Evolutionary conservation across 2,113 vertebrate genomes (phyloP).

Genomic region (Anguilla rostrata): DNA sequence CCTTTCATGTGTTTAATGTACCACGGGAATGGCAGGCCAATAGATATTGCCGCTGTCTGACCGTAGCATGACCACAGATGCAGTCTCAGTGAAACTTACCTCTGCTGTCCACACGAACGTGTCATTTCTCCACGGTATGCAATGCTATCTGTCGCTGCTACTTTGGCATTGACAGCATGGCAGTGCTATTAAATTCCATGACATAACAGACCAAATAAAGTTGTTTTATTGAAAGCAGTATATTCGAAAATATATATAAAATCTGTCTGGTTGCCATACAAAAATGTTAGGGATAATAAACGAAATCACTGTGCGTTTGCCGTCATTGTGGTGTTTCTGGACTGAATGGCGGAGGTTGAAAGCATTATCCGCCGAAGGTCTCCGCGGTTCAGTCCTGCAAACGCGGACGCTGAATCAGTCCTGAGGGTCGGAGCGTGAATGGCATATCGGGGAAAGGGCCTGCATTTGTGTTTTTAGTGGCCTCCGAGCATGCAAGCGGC

Average conservation of each 20-base stretch:
- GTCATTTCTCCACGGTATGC: neutral
- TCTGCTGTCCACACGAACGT: neutral
- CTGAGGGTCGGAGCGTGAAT: neutral
- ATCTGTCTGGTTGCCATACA: neutral
- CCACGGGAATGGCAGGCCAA: neutral
- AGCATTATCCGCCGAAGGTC: neutral
- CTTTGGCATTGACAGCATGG: neutral
- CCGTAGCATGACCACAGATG: neutral
- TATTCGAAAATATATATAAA: neutral
- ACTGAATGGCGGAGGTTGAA: neutral
- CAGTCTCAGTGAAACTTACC: neutral
- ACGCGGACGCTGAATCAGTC: neutral
- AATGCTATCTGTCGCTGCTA: neutral
- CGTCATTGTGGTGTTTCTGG: neutral
- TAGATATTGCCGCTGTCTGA: neutral
- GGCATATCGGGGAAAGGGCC: neutral
- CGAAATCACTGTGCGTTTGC: neutral
- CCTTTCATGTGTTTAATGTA: neutral
- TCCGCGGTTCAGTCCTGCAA: neutral
- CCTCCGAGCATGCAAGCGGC: neutral
- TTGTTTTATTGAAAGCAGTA: neutral
- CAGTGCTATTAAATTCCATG: neutral
- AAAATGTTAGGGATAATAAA: conserved; percentile 3
- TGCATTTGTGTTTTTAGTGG: neutral
- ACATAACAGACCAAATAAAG: neutral